Base-by-base conservation (phyloP, 2,797 vertebrate species). In the Trachops cirrhosus region DNA sequence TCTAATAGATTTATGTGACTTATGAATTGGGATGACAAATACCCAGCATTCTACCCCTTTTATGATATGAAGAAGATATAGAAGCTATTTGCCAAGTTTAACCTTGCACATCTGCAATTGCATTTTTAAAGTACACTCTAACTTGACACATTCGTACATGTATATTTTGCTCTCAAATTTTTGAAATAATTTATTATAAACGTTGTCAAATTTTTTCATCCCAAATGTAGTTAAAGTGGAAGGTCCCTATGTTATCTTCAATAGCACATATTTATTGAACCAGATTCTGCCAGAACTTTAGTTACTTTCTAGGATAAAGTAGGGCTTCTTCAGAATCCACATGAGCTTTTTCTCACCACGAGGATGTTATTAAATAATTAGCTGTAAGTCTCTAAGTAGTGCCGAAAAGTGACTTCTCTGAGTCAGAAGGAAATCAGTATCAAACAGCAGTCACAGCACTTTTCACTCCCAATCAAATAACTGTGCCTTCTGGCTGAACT, bases 161-260 rank as follows among this genome's bases (percentile, higher is more conserved):
- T 62, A 32, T 62, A 32, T 62, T 29, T 32, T 88, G 4, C 29
- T 67, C 3, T 86, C 37, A 93, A 91, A 85, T 29, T n/a, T 70
- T 78, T 85, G 18, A 62, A 90, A 92, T 92, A 90, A 89, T 82
- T 84, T 75, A 67, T 71, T 37, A 46, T 16, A 64, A 91, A 78
- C 3, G 84, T 22, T 9, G 41, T 71, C 71, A 91, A 95, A 79
- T 79, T 32, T 92, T 92, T 15, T 6, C 24, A 57, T 59, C 57
- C 32, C 34, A 62, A 89, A 86, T 46, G 1, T 83, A 52, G 19
- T 80, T 77, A 46, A 90, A 57, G 2, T n/a, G 62, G 54, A 86
- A 12, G 32, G 62, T 6, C 18, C 4, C 11, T 57, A 29, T 74
- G 78, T 96, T 92, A 75, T 78, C 64, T 93, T 83, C 62, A 89